A percentile compares a stretch with the other conserved stretches of the same genome.
These are phyloP conservation scores for Metopolophium dirhodum DNA, from an alignment of 1,140 invertebrate genomes.

Conservation along the genomic window DNA sequence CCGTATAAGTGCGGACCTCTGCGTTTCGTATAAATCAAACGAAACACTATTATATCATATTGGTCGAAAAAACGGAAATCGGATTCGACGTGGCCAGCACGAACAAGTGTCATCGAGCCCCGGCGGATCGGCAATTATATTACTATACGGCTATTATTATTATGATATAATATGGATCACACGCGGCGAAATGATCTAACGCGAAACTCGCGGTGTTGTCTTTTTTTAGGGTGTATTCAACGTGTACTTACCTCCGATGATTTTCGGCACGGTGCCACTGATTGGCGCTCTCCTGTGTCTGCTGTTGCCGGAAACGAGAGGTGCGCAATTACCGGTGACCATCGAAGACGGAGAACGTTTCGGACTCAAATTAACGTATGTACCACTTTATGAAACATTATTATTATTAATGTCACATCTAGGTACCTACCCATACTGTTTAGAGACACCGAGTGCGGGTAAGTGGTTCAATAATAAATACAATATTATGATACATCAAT, in stretches of 20 bases:
- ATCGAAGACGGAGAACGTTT: conserved; percentile 84
- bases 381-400: neutral
- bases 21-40: too few species aligned
- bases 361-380: conserved; percentile 65
- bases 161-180: neutral
- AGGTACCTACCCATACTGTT: neutral
- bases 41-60: neutral
- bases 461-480: neutral
- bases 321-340: conserved; percentile 82
- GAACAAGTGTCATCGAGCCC: neutral
- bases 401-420: neutral
- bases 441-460: neutral
- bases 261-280: conserved; percentile 77
- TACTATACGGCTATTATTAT: neutral
- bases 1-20: too few species aligned
- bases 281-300: conserved; percentile 75
- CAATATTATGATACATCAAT: too few species aligned
- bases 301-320: conserved; percentile 82
- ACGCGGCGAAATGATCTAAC: neutral
- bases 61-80: neutral
- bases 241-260: conserved; percentile 73
- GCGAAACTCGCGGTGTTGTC: neutral
- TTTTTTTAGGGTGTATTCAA: conserved; percentile 70
- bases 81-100: neutral
- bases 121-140: neutral